Conservation (phyloP, 2,888 invertebrate species). For the Agrotis clavis region DNA sequence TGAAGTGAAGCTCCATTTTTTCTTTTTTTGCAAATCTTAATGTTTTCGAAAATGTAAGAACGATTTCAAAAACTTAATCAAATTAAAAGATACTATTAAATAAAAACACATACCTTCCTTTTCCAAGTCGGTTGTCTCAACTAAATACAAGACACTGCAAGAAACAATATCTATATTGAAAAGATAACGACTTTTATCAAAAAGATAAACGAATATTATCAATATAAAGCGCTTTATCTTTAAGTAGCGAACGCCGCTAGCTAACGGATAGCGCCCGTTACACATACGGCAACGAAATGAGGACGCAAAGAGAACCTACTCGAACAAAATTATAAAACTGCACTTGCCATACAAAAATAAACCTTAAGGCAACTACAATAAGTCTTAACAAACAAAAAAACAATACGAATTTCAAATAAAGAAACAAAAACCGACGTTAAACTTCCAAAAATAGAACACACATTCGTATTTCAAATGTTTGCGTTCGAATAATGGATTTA, state of each 20-base stretch:
- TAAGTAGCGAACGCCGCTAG: slow-evolving; percentile 42
- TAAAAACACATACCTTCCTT: slow-evolving; percentile 44
- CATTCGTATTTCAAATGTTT: slow-evolving; percentile 34
- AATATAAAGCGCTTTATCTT: slow-evolving; percentile 28
- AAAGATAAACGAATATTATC: slow-evolving; percentile 62
- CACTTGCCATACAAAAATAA: slow-evolving; percentile 27
- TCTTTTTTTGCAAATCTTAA: too few species aligned
- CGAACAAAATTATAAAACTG: slow-evolving; percentile 16
- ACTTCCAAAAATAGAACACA: slow-evolving; percentile 36
- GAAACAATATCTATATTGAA: slow-evolving; percentile 43
- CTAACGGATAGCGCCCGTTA: slow-evolving; percentile 58
- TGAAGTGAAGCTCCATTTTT: too few species aligned
- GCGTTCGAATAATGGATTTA: slow-evolving; percentile 45
- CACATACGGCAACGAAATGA: slow-evolving; percentile 37
- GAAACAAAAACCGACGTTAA: slow-evolving; percentile 36
- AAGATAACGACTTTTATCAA: slow-evolving; percentile 55
- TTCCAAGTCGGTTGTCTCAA: slow-evolving; percentile 43
- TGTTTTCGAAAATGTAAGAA: neutral
- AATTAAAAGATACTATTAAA: neutral
- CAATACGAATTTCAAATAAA: slow-evolving; percentile 9
- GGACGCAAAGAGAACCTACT: slow-evolving; percentile 35
- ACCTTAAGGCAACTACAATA: neutral
- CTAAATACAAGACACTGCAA: slow-evolving; percentile 37
- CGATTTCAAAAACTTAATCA: neutral
- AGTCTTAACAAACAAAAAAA: slow-evolving; percentile 13